A percentile compares a stretch with the other conserved stretches of the same genome.
These are phyloP conservation scores for Xenopus tropicalis DNA, from an alignment of 2,113 vertebrate genomes.

Conservation along the genomic window UCB_Xtro_10.0 CM004444.2:97092501-97093000, in stretches of 20 bases:
- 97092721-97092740: not conserved
- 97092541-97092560: not conserved
- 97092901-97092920: not conserved
- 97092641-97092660: not conserved
- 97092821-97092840: too few relatives aligned
- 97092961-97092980: too few relatives aligned
- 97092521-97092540: too few relatives aligned
- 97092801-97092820: too few relatives aligned
- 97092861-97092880: not conserved
- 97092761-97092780: not conserved
- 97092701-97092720: not conserved
- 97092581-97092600: constrained; percentile 3
- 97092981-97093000: too few relatives aligned
- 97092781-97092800: too few relatives aligned
- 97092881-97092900: not conserved
- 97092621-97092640: constrained; percentile 16
- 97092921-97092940: too few relatives aligned
- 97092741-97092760: not conserved
- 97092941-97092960: too few relatives aligned
- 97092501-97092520: too few relatives aligned
- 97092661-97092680: not conserved
- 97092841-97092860: too few relatives aligned
- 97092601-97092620: not conserved
- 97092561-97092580: constrained; percentile 10
- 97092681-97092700: constrained; percentile 11